Evolutionary conservation across 2,888 invertebrate genomes (phyloP).

Genomic region (Cataglyphis altisquamis): DNA sequence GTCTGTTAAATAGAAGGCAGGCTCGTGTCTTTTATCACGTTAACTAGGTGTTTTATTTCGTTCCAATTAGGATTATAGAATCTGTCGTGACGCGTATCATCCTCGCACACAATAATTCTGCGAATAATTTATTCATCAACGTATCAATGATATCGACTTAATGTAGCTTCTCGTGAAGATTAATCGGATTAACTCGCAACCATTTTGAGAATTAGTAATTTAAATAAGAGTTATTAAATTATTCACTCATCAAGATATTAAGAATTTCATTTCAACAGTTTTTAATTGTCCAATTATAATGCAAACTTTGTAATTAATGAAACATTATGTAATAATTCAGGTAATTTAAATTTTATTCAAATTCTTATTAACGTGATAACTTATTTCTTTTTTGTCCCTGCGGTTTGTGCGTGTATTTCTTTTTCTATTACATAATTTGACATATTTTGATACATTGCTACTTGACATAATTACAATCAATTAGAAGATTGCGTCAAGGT

Average conservation of each 20-base stretch:
- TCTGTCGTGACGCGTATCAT: conserved; percentile 45
- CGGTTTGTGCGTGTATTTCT: neutral
- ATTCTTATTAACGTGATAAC: neutral
- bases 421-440: neutral
- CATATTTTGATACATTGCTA: neutral
- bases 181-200: conserved; percentile 7
- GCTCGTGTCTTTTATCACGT: conserved; percentile 42
- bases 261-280: conserved; percentile 10
- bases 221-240: conserved; percentile 19
- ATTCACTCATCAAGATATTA: neutral
- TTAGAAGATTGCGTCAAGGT: neutral
- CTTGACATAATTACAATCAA: neutral
- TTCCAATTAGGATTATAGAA: conserved; percentile 55
- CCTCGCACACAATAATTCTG: neutral
- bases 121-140: neutral
- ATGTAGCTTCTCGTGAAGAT: neutral
- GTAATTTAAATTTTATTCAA: conserved; percentile 16
- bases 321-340: neutral
- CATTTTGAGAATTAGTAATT: neutral
- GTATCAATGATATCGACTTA: neutral
- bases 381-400: neutral
- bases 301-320: conserved; percentile 2
- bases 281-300: conserved; percentile 25
- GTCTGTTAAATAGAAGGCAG: neutral
- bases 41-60: conserved; percentile 46